Percentiles rank a stretch among this genome's conserved stretches.
Evolutionary conservation across 2,888 invertebrate genomes (phyloP).

Genomic region (Limnephilus lunatus): DNA sequence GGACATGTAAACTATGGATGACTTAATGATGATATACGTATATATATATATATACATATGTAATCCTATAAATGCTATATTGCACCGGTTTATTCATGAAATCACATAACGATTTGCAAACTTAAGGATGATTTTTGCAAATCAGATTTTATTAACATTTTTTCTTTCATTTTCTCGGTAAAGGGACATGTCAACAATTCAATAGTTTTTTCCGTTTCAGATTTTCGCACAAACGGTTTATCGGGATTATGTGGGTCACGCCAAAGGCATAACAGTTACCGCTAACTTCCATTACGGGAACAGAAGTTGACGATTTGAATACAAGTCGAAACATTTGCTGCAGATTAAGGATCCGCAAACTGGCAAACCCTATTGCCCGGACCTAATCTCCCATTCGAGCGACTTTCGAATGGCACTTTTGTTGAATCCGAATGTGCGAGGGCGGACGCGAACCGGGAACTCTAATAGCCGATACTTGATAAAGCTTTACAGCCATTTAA

Average conservation of each 20-base stretch:
- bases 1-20: too few relatives aligned
- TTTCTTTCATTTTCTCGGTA: not conserved
- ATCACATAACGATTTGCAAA: too few relatives aligned
- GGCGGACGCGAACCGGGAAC: slow-evolving; percentile 7
- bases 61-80: too few relatives aligned
- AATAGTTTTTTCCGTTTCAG: not conserved
- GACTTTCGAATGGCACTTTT: slow-evolving; percentile 45
- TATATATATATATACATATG: too few relatives aligned
- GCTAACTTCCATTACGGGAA: slow-evolving; percentile 4
- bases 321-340: slow-evolving; percentile 47
- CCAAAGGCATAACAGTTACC: slow-evolving; percentile 21
- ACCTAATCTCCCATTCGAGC: slow-evolving; percentile 47
- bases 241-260: not conserved
- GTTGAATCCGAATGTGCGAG: slow-evolving; percentile 21
- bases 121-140: not conserved
- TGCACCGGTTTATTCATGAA: too few relatives aligned
- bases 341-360: slow-evolving; percentile 54
- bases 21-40: too few relatives aligned
- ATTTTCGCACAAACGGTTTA: not conserved
- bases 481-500: slow-evolving; percentile 59
- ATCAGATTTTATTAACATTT: not conserved
- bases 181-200: not conserved
- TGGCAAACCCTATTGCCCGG: slow-evolving; percentile 46
- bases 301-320: slow-evolving; percentile 42
- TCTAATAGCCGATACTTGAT: slow-evolving; percentile 56